Evolutionary conservation across 2,113 vertebrate species (phyloP), one percentile per base, ranked within the genome.

Genomic region (Antennarius striatus): DNA sequence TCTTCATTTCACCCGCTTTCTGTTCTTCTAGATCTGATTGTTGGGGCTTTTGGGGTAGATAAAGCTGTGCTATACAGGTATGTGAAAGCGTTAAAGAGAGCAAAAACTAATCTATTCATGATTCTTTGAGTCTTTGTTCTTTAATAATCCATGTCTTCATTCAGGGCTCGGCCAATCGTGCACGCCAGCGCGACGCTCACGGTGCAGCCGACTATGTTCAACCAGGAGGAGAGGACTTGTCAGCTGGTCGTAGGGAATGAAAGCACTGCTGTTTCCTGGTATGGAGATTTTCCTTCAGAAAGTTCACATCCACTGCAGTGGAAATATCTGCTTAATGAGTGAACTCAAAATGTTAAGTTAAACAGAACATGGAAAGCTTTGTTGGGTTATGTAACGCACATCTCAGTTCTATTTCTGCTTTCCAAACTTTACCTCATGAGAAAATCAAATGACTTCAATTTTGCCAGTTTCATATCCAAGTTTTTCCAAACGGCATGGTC

Each of bases 1-100:
- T n/a, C 32, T 28, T 59, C 28, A 22, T 56, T 70, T 30, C 17
- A 55, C 14, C 42, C 8, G 9, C 40, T 47, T 39, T 36, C 16
- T 46, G 16, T 10, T 81, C 57, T 73, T 46, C 1, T 88, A 98
- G 96, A 98, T 91, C 89, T 98, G 60, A 90, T 98, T 60, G 94
- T 96, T 36, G 96, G 96, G 1, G 95, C 96, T 40, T 97, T 98
- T 64, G 96, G 96, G 46, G 91, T 84, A 36, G 94, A 96, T 87
- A 95, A 91, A 50, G 93, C 91, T 6, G 84, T 95, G 36, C 87
- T 98, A 1, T 98, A 95, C 90, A 95, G 96, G 96, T 97, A 90
- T 46, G 84, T 59, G 40, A 36, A 54, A 16, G 14, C 30, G 15
- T 2, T 2, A 3, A 16, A 2, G 14, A 50, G 6, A n/a, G 14